Evolutionary conservation across 2,113 vertebrate genomes (phyloP).

Genomic region (Clarias macrocephalus): DNA sequence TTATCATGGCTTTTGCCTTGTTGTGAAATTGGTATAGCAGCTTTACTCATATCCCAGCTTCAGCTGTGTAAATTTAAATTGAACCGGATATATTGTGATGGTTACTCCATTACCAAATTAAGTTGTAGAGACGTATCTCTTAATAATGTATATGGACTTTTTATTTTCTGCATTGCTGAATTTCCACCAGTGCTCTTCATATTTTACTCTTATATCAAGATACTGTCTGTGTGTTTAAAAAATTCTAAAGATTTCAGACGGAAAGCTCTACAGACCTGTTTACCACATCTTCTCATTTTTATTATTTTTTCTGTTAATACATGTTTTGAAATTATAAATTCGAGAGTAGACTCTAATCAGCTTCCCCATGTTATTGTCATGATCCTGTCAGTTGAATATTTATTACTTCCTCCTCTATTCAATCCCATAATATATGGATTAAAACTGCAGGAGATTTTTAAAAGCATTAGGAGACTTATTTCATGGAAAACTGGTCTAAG

Average conservation of each 20-base stretch:
- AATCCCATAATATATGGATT: conserved; percentile 27
- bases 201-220: neutral
- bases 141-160: neutral
- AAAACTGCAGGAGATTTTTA: conserved; percentile 11
- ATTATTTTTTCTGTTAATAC: neutral
- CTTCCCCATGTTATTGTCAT: conserved; percentile 12
- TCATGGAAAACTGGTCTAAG: no score
- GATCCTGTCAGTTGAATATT: conserved; percentile 20
- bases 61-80: conserved; percentile 7
- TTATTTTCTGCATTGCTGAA: neutral
- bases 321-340: conserved; percentile 7
- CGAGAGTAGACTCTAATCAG: neutral
- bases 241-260: neutral
- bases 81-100: conserved; percentile 16
- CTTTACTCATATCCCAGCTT: neutral
- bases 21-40: neutral
- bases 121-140: neutral
- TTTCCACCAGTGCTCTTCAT: conserved; percentile 1
- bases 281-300: neutral
- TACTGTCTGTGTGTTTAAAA: neutral
- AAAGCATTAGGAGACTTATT: no score
- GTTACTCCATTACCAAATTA: neutral
- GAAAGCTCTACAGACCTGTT: neutral
- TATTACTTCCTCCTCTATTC: conserved; percentile 10
- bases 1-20: conserved; percentile 4